Percentiles rank a stretch among this genome's conserved stretches.
Evolutionary conservation across 2,113 vertebrate genomes (phyloP).

Genomic region (Rhinolophus sinicus): DNA sequence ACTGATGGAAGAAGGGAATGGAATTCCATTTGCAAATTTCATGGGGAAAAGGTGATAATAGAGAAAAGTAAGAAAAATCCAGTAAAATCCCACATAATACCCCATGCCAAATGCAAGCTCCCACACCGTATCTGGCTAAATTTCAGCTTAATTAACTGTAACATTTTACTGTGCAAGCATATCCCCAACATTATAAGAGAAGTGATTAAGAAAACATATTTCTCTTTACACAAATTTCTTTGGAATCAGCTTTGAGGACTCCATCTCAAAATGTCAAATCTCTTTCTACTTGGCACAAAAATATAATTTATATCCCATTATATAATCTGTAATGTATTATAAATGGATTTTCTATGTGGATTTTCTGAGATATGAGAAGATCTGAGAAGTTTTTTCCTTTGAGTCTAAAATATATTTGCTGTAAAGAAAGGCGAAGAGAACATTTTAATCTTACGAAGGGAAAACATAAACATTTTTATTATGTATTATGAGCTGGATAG

Average conservation of each 20-base stretch:
- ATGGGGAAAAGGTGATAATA: neutral
- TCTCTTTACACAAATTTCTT: conserved; percentile 60
- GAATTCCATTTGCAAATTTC: conserved; percentile 46
- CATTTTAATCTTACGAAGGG: conserved; percentile 46
- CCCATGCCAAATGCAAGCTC: neutral
- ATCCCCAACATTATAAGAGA: neutral
- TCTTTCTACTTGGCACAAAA: conserved; percentile 27
- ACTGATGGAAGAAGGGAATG: neutral
- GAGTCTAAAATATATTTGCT: conserved; percentile 60
- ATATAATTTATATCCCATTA: conserved; percentile 63
- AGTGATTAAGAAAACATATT: conserved; percentile 57
- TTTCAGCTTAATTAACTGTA: neutral
- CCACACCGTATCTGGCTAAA: neutral
- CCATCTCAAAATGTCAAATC: conserved; percentile 50
- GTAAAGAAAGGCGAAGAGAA: conserved; percentile 32
- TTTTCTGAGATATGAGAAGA: conserved; percentile 29
- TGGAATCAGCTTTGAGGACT: conserved; percentile 52
- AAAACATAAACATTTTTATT: conserved; percentile 44
- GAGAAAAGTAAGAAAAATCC: neutral
- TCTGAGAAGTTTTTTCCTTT: conserved; percentile 19
- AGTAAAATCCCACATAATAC: neutral
- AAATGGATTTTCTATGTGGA: conserved; percentile 60
- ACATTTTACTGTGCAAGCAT: conserved; percentile 5
- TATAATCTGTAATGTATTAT: conserved; percentile 58
- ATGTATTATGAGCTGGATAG: conserved; percentile 50